Evolutionary conservation across 2,888 invertebrate genomes (phyloP), one percentile per base, ranked within the genome.

Genomic region (Metacarcinus magister): DNA sequence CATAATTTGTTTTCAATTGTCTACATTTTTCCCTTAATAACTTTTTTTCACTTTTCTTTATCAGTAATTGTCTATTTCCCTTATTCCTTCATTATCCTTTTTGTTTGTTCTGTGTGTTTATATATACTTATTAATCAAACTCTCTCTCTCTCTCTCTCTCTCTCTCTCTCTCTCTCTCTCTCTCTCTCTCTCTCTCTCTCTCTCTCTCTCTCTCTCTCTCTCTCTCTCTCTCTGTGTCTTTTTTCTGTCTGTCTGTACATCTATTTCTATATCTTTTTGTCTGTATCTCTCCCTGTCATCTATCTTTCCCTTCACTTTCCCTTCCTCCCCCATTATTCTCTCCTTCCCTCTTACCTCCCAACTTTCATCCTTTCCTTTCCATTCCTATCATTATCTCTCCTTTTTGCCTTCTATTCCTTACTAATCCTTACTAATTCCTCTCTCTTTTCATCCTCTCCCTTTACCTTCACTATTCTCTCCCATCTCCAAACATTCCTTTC

Each of bases 121-220:
- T 67, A 0, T 67, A 67, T 23, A 90, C 7, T 2, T 44, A n/a
- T 43, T 43, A 43, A 7, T 91, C 28, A 43, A 2, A 5, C 46
- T 54, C 54, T 4, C 8, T 54, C 54, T 54, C 2, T 54, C 54
- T 87, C 13, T 87, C 87, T 87, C 87, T 87, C 87, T 87, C 87
- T 87, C 87, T 87, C 87, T 87, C 87, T 87, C 87, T 87, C 87
- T 87, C 87, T 87, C 87, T 87, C 87, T 87, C 87, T 87, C 87
- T 87, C 87, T 87, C 87, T 87, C 87, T 87, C 87, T 87, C 87
- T 87, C 87, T 87, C 87, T 87, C 87, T 87, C 87, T 87, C 87
- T 87, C 87, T 87, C 87, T 87, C 87, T 87, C 87, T 87, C 87
- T 87, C 87, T 87, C 87, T 48, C 48, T 48, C 10, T 48, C 48